Base-by-base conservation (phyloP, 2,888 invertebrate genomes). In the Euplexia lucipara region DNA sequence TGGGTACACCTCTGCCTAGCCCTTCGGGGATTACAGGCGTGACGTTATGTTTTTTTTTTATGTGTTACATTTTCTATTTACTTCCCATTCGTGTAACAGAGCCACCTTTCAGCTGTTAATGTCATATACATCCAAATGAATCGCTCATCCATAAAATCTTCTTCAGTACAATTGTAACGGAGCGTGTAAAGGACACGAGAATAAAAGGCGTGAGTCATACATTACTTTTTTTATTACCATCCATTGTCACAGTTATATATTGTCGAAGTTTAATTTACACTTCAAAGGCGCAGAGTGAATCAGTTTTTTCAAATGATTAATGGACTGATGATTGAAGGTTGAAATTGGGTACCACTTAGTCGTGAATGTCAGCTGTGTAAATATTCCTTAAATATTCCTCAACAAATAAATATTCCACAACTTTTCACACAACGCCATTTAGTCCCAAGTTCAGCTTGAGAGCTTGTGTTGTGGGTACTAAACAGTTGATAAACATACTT, bases 171-270 rank as follows among this genome's bases (percentile, higher is more conserved):
- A 56, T 34, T 37, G 51, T 59, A 52, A 44, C 39, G 35, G 35
- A 1, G 30, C 70, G 37, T 37, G 32, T 42, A 35, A 56, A 59
- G 59, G 44, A 12, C 51, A n/a, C 4, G 32, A 9, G 65, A 47
- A 42, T 42, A 51, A 58, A 41, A 22, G n/a, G 42, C 8, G 37
- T n/a, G 34, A 37, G 42, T 37, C 16, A 65, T 53, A 70, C 14
- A 49, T 57, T 59, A 58, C 59, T 34, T 70, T 58, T 51, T 59
- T 58, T 78, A 74, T 54, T 51, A 18, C 34, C 35, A 22, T 2
- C 66, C 51, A 66, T 75, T 79, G 66, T 77, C 54, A 51, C 41
- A 10, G 59, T 51, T 60, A 61, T 48, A 39, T 51, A 76, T 54
- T 54, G 66, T 26, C 20, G 3, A 67, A 58, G 34, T 68, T 64